A percentile compares a stretch with the other conserved stretches of the same genome.
Conservation (phyloP, 2,113 vertebrate species). For the Lasiurus borealis region DNA sequence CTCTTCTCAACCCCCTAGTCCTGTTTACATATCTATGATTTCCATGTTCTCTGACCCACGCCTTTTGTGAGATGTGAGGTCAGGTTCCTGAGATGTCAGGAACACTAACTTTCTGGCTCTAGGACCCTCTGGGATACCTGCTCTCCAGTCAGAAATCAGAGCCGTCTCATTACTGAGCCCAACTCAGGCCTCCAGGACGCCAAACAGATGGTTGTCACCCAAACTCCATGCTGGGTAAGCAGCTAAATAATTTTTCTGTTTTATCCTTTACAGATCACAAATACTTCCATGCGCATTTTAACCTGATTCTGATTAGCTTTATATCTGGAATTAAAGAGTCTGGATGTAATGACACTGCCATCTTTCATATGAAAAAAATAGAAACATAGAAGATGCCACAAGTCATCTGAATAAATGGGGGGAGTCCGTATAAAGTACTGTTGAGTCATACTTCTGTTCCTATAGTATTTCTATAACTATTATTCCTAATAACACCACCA, state of each 20-base stretch:
- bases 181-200: neutral
- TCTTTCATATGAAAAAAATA: conserved; percentile 53
- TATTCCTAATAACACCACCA: neutral
- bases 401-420: neutral
- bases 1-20: neutral
- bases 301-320: neutral
- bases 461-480: neutral
- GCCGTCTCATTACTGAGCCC: neutral
- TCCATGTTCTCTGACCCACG: neutral
- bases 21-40: neutral
- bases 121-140: neutral
- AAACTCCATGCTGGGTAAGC: neutral
- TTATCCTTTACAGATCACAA: neutral
- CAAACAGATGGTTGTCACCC: neutral
- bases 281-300: neutral
- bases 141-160: neutral
- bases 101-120: neutral
- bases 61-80: neutral
- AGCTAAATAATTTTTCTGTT: neutral
- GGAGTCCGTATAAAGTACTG: neutral
- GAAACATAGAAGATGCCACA: neutral
- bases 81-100: neutral
- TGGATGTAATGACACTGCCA: neutral
- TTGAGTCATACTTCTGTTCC: neutral
- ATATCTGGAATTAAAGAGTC: neutral